Evolutionary conservation across 2,888 invertebrate species (phyloP).

Genomic region (Cephonodes hylas): DNA sequence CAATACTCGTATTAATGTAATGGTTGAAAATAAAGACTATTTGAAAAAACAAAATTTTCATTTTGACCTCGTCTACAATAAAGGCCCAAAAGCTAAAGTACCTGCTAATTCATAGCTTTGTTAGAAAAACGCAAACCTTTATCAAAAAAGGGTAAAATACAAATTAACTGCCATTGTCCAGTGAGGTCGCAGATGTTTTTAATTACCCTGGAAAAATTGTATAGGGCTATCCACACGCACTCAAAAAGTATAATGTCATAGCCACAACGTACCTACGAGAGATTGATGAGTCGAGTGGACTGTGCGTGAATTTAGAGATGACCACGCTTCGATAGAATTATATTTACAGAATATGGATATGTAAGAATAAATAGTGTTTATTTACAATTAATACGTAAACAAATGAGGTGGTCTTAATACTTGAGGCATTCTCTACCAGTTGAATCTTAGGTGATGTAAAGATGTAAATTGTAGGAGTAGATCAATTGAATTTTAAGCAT

Average conservation of each 20-base stretch:
- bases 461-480: no score
- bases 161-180: slow-evolving; percentile 16
- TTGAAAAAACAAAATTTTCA: no score
- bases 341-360: background rate
- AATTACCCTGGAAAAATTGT: slow-evolving; percentile 37
- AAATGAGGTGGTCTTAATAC: no score
- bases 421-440: no score
- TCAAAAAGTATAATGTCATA: slow-evolving; percentile 15
- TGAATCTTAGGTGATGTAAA: no score
- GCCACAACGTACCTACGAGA: slow-evolving; percentile 13
- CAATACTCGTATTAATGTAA: no score
- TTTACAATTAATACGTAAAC: background rate
- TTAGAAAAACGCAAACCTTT: background rate
- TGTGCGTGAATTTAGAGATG: slow-evolving; percentile 7
- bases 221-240: slow-evolving; percentile 10
- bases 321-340: background rate
- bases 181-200: slow-evolving; percentile 39
- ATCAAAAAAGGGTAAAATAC: slow-evolving; percentile 6
- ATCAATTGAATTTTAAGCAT: no score
- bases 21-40: no score
- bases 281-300: slow-evolving; percentile 22
- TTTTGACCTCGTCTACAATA: no score
- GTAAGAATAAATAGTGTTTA: background rate
- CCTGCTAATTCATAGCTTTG: background rate
- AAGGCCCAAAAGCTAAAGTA: no score